Percentiles rank a stretch among this genome's conserved stretches.
These are phyloP conservation scores for Meiosimyza decipiens DNA, from an alignment of 2,888 invertebrate species.

Conservation along the genomic window DNA sequence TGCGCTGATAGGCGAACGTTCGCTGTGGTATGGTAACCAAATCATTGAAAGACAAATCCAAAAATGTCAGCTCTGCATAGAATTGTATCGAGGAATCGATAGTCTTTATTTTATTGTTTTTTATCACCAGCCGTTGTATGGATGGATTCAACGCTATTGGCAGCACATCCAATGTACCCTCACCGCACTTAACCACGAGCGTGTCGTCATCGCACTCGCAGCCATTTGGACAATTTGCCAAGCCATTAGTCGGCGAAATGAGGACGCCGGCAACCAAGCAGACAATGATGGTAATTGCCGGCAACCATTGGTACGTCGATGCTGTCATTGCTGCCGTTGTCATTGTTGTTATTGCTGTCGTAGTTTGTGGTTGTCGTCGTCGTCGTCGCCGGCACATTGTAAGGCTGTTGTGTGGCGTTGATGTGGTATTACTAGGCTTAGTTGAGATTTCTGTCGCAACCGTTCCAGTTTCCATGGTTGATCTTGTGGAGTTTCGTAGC, in stretches of 20 bases:
- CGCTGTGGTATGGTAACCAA: constrained; percentile 82
- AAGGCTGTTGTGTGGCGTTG: constrained; percentile 20
- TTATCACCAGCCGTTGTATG: constrained; percentile 84
- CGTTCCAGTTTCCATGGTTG: neutral
- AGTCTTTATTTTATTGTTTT: constrained; percentile 87
- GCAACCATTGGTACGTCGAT: constrained; percentile 40
- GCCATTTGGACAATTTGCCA: constrained; percentile 86
- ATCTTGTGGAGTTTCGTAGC: constrained; percentile 11
- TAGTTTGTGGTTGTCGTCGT: neutral
- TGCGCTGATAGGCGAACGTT: constrained; percentile 83
- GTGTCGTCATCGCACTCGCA: constrained; percentile 92
- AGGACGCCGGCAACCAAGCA: constrained; percentile 38
- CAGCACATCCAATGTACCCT: constrained; percentile 86
- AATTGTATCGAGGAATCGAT: constrained; percentile 91
- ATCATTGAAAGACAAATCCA: constrained; percentile 87
- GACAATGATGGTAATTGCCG: constrained; percentile 51
- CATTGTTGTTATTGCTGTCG: neutral
- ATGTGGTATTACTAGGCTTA: neutral
- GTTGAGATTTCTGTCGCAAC: neutral
- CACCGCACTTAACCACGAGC: constrained; percentile 85
- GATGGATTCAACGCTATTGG: constrained; percentile 93
- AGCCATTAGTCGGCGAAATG: constrained; percentile 51
- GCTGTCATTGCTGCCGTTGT: neutral
- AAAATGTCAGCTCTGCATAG: constrained; percentile 85
- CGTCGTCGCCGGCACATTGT: constrained; percentile 26